A percentile compares a stretch with the other conserved stretches of the same genome.
These are phyloP conservation scores for Melanotaenia nigrans DNA, from an alignment of 2,797 vertebrate species.

Conservation along the genomic window DNA sequence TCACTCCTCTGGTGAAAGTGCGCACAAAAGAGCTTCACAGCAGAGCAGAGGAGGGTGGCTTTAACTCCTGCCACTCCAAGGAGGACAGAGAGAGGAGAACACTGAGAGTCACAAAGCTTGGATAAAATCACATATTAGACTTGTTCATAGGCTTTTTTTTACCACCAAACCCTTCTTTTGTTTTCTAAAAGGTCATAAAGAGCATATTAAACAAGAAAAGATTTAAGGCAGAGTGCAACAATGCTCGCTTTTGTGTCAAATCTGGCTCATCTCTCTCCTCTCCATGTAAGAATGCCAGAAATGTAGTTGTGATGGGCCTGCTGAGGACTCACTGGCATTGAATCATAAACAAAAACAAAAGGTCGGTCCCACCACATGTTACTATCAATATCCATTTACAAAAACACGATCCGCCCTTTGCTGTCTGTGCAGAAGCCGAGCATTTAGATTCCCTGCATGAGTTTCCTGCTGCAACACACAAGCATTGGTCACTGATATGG, in stretches of 20 bases:
- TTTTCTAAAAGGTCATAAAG: not conserved
- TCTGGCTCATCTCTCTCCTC: not conserved
- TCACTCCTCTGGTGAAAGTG: slow-evolving; percentile 61
- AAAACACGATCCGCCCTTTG: not conserved
- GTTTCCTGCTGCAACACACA: slow-evolving; percentile 3
- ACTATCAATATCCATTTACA: slow-evolving; percentile 11
- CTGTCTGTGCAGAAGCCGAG: not conserved
- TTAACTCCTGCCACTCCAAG: slow-evolving; percentile 64
- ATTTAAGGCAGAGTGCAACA: not conserved
- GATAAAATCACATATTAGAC: not conserved
- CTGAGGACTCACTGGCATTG: slow-evolving; percentile 10
- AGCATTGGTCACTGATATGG: not conserved
- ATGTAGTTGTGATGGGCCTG: slow-evolving; percentile 12
- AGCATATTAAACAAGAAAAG: not conserved
- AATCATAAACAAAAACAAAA: slow-evolving; percentile 24
- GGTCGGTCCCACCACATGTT: not conserved
- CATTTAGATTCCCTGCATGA: not conserved
- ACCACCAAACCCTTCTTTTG: not conserved
- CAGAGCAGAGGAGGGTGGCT: slow-evolving; percentile 49
- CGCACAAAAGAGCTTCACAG: slow-evolving; percentile 68
- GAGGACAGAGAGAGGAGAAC: slow-evolving; percentile 14
- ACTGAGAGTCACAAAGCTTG: not conserved
- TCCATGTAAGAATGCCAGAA: slow-evolving; percentile 20
- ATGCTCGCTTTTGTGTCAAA: no score
- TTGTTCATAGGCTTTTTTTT: not conserved